phyloP scores from a whole-genome alignment of 1,140 invertebrate genomes.

The Neodiprion pinetum region DNA sequence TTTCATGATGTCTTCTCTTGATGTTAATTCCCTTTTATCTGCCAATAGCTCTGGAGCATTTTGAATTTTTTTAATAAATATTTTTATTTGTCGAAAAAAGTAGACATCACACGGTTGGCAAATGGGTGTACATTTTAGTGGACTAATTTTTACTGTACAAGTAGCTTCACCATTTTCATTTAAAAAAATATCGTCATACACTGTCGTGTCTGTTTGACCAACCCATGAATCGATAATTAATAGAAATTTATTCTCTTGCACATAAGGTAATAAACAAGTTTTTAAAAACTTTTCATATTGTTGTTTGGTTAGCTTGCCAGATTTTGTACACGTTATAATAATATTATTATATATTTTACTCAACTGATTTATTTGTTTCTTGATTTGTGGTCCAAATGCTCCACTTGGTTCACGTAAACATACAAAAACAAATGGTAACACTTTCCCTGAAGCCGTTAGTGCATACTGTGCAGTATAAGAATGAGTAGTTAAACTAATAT shows the following conservation, averaged over 20 bases:
- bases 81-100: slow-evolving; percentile 1
- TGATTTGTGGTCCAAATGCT: neutral
- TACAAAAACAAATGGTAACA: neutral
- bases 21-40: neutral
- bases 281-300: slow-evolving; percentile 17
- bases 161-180: neutral
- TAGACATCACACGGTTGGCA: slow-evolving; percentile 9
- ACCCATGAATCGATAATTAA: neutral
- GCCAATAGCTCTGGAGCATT: neutral
- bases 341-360: neutral
- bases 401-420: neutral
- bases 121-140: neutral
- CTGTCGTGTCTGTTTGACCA: neutral
- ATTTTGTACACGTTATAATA: slow-evolving; percentile 20
- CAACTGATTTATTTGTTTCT: neutral
- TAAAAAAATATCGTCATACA: neutral
- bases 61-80: neutral
- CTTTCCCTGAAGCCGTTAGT: neutral
- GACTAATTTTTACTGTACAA: neutral
- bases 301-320: slow-evolving; percentile 25
- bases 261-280: neutral
- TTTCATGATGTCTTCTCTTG: neutral
- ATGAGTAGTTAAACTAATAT: neutral
- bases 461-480: neutral
- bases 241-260: neutral